Conservation (phyloP, 2,888 invertebrate species). For the Caenorhabditis sp. region DNA sequence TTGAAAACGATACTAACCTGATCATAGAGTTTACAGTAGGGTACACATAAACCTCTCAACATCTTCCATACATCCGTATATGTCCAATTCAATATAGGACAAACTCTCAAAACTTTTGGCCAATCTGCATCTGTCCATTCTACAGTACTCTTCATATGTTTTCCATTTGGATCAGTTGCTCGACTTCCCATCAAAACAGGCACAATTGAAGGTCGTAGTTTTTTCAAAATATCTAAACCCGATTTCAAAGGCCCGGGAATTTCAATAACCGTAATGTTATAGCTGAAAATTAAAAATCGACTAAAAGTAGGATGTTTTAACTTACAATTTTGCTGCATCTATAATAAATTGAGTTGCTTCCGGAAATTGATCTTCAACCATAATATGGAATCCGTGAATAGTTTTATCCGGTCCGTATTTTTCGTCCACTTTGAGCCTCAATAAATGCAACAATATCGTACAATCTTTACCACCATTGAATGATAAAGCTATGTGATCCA, state of each 20-base stretch:
- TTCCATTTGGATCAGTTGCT: constrained; percentile 79
- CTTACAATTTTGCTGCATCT: constrained; percentile 69
- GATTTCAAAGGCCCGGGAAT: constrained; percentile 80
- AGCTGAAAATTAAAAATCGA: constrained; percentile 71
- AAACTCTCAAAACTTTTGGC: constrained; percentile 84
- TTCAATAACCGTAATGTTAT: constrained; percentile 80
- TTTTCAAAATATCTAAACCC: constrained; percentile 78
- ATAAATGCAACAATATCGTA: constrained; percentile 84
- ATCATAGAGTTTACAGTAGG: constrained; percentile 90
- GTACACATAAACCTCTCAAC: constrained; percentile 80
- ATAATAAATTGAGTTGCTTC: constrained; percentile 85
- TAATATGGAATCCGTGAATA: constrained; percentile 81
- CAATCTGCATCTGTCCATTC: constrained; percentile 83
- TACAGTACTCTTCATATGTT: constrained; percentile 54
- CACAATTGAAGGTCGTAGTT: constrained; percentile 76
- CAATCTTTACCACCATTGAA: constrained; percentile 99
- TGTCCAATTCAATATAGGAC: constrained; percentile 57
- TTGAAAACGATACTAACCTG: constrained; percentile 43
- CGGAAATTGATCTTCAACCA: constrained; percentile 82
- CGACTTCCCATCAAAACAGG: constrained; percentile 92
- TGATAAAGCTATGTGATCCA: constrained; percentile 84
- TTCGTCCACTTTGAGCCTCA: constrained; percentile 59
- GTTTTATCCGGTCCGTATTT: constrained; percentile 54
- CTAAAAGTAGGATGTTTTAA: too few species aligned
- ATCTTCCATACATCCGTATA: constrained; percentile 86